Evolutionary conservation across 2,888 invertebrate genomes (phyloP).

Genomic region (Drosophila fungiperda): DNA sequence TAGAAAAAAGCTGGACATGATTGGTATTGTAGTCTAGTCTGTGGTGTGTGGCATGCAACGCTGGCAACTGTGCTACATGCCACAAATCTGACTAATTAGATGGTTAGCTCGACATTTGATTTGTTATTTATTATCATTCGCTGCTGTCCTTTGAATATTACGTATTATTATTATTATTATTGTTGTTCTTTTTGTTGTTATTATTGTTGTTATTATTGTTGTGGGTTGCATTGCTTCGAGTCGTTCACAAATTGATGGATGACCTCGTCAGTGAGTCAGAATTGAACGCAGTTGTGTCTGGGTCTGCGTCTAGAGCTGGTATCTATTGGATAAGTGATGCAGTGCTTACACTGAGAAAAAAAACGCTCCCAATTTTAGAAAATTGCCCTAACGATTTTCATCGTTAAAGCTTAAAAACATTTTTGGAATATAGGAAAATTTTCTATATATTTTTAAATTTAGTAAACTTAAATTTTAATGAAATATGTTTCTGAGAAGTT

Average conservation of each 20-base stretch:
- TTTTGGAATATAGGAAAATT: background rate
- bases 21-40: conserved; percentile 12
- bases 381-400: background rate
- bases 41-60: conserved; percentile 14
- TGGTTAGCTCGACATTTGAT: conserved; percentile 62
- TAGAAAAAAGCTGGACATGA: conserved; percentile 12
- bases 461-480: too few species aligned
- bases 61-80: conserved; percentile 29
- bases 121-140: conserved; percentile 59
- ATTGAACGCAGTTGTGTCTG: conserved; percentile 19
- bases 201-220: conserved; percentile 20
- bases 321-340: conserved; percentile 62
- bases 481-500: background rate
- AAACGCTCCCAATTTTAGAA: background rate
- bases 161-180: conserved; percentile 27
- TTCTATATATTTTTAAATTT: background rate
- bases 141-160: conserved; percentile 14
- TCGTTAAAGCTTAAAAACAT: background rate
- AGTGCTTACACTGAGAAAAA: conserved; percentile 8
- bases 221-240: conserved; percentile 19
- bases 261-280: conserved; percentile 57
- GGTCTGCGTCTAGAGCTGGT: conserved; percentile 25
- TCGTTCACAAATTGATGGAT: conserved; percentile 67
- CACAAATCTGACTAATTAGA: conserved; percentile 66
- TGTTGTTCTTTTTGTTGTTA: conserved; percentile 34